phyloP scores from a whole-genome alignment of 2,888 invertebrate species.

The Tromatobia lineatoria region DNA sequence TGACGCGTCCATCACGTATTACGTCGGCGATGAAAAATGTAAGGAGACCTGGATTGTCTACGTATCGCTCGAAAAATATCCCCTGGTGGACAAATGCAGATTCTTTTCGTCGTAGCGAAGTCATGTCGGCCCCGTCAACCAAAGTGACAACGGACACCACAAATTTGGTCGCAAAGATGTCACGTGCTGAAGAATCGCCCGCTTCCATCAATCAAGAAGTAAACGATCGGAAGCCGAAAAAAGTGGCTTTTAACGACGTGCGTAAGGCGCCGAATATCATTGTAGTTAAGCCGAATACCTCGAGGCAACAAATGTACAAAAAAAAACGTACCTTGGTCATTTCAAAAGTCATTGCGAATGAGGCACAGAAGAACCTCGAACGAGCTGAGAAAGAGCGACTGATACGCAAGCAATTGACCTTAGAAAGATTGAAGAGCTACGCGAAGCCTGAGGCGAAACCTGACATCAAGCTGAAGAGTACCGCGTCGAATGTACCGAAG shows the following conservation, averaged over 20 bases:
- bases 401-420: neutral
- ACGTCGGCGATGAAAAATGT: conserved; percentile 14
- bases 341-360: conserved; percentile 55
- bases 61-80: conserved; percentile 33
- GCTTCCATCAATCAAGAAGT: conserved; percentile 30
- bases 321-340: conserved; percentile 24
- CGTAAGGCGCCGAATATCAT: conserved; percentile 23
- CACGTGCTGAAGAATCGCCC: neutral
- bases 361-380: conserved; percentile 50
- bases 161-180: conserved; percentile 4
- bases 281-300: conserved; percentile 30
- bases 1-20: conserved; percentile 6
- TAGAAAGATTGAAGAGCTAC: conserved; percentile 25
- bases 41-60: neutral
- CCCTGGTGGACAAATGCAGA: conserved; percentile 70
- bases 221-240: conserved; percentile 17
- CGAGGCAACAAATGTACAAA: conserved; percentile 31
- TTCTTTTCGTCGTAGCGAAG: conserved; percentile 64
- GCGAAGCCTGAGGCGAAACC: conserved; percentile 35
- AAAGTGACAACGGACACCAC: neutral
- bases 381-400: conserved; percentile 19
- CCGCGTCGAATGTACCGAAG: conserved; percentile 38
- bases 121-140: neutral
- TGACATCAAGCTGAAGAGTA: conserved; percentile 54
- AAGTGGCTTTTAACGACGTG: conserved; percentile 33